Base-by-base conservation (phyloP, 2,888 invertebrate genomes). In the Coenonympha arcania region DNA sequence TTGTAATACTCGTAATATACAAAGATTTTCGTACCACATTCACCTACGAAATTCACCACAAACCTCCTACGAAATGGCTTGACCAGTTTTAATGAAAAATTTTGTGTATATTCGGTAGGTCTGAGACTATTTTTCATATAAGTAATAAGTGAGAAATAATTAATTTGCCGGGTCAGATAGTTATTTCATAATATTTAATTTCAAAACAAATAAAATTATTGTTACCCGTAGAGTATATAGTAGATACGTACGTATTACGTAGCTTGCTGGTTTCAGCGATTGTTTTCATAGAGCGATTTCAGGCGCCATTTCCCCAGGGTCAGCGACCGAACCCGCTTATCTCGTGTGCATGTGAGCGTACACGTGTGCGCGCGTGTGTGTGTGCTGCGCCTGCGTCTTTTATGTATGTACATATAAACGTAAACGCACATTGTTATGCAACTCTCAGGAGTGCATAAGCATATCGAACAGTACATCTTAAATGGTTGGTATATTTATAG, bases 281-380 rank as follows among this genome's bases (percentile, higher is more conserved):
- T 65, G 66, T 61, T 67, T 68, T 67, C 65, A 69, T 66, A 64
- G 64, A 69, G 62, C 62, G 67, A 71, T 82, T 83, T 83, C 83
- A 84, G 80, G 76, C 74, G 71, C 69, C 73, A 79, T 79, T 81
- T 78, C 79, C 73, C 72, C 66, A 60, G 65, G 84, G 76, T 81
- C 79, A 72, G 44, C 68, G 80, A 73, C 79, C 79, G 73, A 39
- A 60, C 71, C 74, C n/a, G n/a, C 78, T 84, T 84, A 83, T 85
- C 84, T 78, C 55, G 60, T 55, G 60, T 54, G 65, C 57, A 53
- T 63, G 68, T 65, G 58, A 68, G 74, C 69, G 76, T 74, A 68
- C 59, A 68, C 72, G 72, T 64, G 48, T 34, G 50, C 57, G 58
- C 59, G 62, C 62, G 59, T 53, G 54, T 60, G 63, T 60, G 62